Conservation (phyloP, 2,797 vertebrate genomes). For the Chromis chromis region DNA sequence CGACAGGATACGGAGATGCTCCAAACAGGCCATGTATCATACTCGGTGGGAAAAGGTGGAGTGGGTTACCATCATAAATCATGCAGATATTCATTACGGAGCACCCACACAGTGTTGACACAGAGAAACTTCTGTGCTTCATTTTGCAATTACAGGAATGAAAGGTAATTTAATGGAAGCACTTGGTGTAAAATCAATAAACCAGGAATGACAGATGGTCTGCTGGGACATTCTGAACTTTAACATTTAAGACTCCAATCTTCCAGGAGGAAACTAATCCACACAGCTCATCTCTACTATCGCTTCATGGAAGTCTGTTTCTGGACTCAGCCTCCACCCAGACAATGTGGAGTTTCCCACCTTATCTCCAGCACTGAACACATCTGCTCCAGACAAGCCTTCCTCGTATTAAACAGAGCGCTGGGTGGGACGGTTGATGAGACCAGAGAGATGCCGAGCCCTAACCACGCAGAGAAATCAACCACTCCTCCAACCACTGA, state of each 20-base stretch:
- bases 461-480: slow-evolving; percentile 30
- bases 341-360: slow-evolving; percentile 27
- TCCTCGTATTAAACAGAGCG: slow-evolving; percentile 24
- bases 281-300: slow-evolving; percentile 19
- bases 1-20: slow-evolving; percentile 31
- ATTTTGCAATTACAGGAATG: slow-evolving; percentile 42
- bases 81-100: slow-evolving; percentile 39
- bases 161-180: slow-evolving; percentile 35
- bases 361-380: slow-evolving; percentile 48
- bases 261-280: neutral
- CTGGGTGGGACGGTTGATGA: slow-evolving; percentile 40
- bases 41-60: slow-evolving; percentile 20
- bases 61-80: slow-evolving; percentile 57
- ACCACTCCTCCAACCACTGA: slow-evolving; percentile 48
- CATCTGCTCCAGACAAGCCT: slow-evolving; percentile 15
- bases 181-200: slow-evolving; percentile 30
- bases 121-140: slow-evolving; percentile 34
- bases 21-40: slow-evolving; percentile 51
- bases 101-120: slow-evolving; percentile 41
- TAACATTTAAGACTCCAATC: neutral
- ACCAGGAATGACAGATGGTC: neutral
- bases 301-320: slow-evolving; percentile 24
- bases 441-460: slow-evolving; percentile 29
- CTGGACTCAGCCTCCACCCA: slow-evolving; percentile 28
- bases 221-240: neutral